Evolutionary conservation across 2,888 invertebrate genomes (phyloP).

Genomic region (Rhabditophanes sp.): DNA sequence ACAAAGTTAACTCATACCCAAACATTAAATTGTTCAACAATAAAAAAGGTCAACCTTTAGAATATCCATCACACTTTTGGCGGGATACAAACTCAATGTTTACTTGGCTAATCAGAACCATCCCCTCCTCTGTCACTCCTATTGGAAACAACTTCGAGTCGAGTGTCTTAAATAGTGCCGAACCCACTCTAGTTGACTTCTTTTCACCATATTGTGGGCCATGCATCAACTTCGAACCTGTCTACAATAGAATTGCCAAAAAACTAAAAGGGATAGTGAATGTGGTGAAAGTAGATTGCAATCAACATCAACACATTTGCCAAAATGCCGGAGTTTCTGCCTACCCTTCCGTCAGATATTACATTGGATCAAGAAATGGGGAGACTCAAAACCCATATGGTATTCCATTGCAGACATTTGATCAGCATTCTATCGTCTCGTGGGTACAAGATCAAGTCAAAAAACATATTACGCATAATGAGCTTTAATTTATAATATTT

Average conservation of each 20-base stretch:
- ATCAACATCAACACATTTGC: conserved; percentile 51
- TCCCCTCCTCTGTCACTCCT: conserved; percentile 49
- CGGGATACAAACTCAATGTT: conserved; percentile 54
- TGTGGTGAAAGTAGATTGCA: conserved; percentile 57
- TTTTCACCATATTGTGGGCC: conserved; percentile 51
- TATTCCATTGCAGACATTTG: too few species aligned
- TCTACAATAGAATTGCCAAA: conserved; percentile 55
- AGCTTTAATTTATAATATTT: too few species aligned
- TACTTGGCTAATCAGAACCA: conserved; percentile 54
- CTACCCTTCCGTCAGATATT: conserved; percentile 54
- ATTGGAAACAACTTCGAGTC: conserved; percentile 28
- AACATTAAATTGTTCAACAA: conserved; percentile 57
- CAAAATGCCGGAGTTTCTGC: conserved; percentile 50
- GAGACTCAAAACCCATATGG: too few species aligned
- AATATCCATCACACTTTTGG: conserved; percentile 50
- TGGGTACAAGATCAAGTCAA: too few species aligned
- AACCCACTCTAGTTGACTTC: conserved; percentile 50
- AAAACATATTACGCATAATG: too few species aligned
- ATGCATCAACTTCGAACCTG: conserved; percentile 57
- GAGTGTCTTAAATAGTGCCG: conserved; percentile 49
- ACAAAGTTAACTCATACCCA: conserved; percentile 57
- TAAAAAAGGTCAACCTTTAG: too few species aligned
- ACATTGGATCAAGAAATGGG: conserved; percentile 33
- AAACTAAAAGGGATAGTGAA: conserved; percentile 51
- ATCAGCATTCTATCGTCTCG: too few species aligned